Percentiles rank a stretch among this genome's conserved stretches.
Conservation (phyloP, 2,797 vertebrate genomes). For the Ficedula albicollis region DNA sequence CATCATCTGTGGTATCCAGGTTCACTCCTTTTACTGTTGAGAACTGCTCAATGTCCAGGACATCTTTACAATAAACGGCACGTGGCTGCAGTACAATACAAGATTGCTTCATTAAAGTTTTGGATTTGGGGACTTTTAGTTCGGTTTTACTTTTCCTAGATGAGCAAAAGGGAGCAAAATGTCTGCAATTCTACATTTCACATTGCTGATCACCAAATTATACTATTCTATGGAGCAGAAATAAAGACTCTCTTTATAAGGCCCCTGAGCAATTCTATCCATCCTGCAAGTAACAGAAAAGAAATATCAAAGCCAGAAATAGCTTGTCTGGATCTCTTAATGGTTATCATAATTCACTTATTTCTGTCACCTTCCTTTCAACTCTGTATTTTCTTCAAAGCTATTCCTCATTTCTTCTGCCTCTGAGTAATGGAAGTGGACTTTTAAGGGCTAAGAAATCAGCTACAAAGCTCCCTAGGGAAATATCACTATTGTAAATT, state of each 20-base stretch:
- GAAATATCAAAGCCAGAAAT: not conserved
- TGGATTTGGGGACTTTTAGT: not conserved
- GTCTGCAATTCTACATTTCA: not conserved
- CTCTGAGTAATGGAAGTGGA: not conserved
- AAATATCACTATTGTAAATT: not conserved
- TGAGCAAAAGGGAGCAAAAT: not conserved
- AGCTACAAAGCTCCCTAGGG: not conserved
- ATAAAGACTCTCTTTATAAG: not conserved
- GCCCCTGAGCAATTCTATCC: not conserved
- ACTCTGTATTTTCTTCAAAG: not conserved
- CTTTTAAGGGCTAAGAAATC: not conserved
- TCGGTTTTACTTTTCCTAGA: not conserved
- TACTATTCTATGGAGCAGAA: not conserved
- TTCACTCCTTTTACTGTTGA: conserved; percentile 90
- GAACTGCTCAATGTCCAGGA: conserved; percentile 90
- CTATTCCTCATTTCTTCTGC: not conserved
- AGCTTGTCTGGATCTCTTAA: not conserved
- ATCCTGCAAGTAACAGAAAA: not conserved
- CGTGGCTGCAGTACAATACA: conserved; percentile 80
- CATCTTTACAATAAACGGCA: conserved; percentile 89
- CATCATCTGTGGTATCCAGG: conserved; percentile 86
- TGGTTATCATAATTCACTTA: not conserved
- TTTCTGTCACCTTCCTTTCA: not conserved
- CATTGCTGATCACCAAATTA: not conserved
- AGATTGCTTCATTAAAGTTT: conserved; percentile 40